Conservation (phyloP, 2,888 invertebrate genomes). For the Caradrina clavipalpis region DNA sequence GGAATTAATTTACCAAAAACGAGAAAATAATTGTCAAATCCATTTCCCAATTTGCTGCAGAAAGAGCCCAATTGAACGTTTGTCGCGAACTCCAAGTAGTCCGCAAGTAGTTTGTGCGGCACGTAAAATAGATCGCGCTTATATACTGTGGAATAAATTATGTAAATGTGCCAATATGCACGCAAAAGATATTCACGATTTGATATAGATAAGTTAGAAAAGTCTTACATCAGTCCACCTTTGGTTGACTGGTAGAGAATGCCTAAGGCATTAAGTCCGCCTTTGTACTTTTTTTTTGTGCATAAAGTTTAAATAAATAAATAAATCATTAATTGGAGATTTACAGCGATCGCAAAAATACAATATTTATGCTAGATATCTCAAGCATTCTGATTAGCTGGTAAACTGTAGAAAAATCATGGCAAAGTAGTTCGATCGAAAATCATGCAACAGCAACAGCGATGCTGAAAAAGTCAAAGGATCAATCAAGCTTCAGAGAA, state of each 20-base stretch:
- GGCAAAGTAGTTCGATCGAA: background rate
- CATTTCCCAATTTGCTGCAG: slow-evolving; percentile 38
- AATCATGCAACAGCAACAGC: background rate
- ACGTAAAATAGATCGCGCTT: slow-evolving; percentile 53
- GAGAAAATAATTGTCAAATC: slow-evolving; percentile 39
- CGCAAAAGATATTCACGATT: slow-evolving; percentile 44
- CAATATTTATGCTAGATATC: background rate
- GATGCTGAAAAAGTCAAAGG: background rate
- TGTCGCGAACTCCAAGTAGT: slow-evolving; percentile 34
- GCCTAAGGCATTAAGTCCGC: too few relatives aligned
- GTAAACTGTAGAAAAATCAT: background rate
- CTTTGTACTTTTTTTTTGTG: too few relatives aligned
- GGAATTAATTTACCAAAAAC: slow-evolving; percentile 43
- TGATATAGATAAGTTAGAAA: slow-evolving; percentile 23
- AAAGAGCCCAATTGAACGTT: slow-evolving; percentile 43
- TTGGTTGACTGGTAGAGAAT: too few relatives aligned
- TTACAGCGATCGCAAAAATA: background rate
- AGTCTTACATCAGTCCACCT: too few relatives aligned
- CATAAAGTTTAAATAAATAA: too few relatives aligned
- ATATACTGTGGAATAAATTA: slow-evolving; percentile 65
- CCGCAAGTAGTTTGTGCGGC: slow-evolving; percentile 53
- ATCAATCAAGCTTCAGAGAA: background rate
- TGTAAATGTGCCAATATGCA: slow-evolving; percentile 51
- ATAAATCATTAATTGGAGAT: slow-evolving; percentile 11
- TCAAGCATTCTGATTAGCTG: background rate